These are phyloP conservation scores for Drosophila sucinea DNA, from an alignment of 1,140 invertebrate species.

Conservation along the genomic window DNA sequence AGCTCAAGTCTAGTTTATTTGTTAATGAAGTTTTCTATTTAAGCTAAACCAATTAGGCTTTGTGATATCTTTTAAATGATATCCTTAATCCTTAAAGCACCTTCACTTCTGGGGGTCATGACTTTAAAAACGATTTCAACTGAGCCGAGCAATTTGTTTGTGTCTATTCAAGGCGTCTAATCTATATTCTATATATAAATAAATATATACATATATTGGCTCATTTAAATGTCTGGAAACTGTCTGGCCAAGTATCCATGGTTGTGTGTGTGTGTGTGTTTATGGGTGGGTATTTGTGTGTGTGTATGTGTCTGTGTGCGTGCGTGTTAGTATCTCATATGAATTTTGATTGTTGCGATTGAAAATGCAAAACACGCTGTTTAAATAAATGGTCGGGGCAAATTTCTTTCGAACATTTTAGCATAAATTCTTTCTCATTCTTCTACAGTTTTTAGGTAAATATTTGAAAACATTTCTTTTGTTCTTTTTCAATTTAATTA, in stretches of 20 bases:
- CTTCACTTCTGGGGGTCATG: neutral
- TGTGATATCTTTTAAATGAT: neutral
- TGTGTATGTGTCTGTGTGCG: slow-evolving; percentile 19
- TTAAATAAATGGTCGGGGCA: neutral
- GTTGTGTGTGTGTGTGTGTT: slow-evolving; percentile 21
- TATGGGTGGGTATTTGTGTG: neutral
- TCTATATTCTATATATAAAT: slow-evolving; percentile 64
- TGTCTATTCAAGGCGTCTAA: slow-evolving; percentile 32
- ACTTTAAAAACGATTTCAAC: neutral
- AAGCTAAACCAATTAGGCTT: neutral
- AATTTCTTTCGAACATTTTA: slow-evolving; percentile 17
- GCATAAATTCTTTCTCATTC: slow-evolving; percentile 32
- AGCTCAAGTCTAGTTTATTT: neutral
- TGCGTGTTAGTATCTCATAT: slow-evolving; percentile 41
- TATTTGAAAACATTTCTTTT: slow-evolving; percentile 19
- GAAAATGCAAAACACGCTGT: slow-evolving; percentile 36
- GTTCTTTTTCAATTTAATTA: slow-evolving; percentile 19
- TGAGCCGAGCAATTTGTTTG: slow-evolving; percentile 32
- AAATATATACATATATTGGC: slow-evolving; percentile 65
- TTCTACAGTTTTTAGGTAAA: slow-evolving; percentile 41
- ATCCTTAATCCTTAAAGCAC: neutral
- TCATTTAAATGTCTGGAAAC: slow-evolving; percentile 68
- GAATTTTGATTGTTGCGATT: slow-evolving; percentile 38
- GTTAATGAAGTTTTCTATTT: neutral
- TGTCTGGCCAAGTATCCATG: slow-evolving; percentile 51